Base-by-base conservation (phyloP, 2,797 vertebrate genomes). In the Pagetopsis macropterus region DNA sequence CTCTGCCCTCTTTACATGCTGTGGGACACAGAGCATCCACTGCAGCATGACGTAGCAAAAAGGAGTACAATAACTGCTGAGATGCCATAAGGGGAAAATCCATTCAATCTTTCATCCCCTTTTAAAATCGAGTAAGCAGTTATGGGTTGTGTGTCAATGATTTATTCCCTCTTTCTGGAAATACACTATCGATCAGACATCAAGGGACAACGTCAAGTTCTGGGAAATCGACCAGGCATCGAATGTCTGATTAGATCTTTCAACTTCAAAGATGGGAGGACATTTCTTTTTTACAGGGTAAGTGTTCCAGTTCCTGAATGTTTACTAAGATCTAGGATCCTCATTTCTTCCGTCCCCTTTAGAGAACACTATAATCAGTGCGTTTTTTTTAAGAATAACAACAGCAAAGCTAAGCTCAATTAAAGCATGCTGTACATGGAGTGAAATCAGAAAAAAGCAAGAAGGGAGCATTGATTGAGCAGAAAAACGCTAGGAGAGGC, bases 401-500 rank as follows among this genome's bases (percentile, higher is more conserved):
- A 41, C 50, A 79, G 61, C 59, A 45, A 33, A 46, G 33, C 61
- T 7, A 19, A 61, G 51, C 9, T 17, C 55, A 40, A 50, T 68
- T 70, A 62, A 70, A 75, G 61, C 69, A 59, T 11, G 57, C 48
- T 57, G 60, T 31, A 56, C 40, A 45, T 19, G 55, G 3, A 31
- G 50, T n/a, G 8, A 62, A 73, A 60, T 68, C 43, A 65, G 12
- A 70, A 43, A 48, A 63, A 19, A 17, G 52, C 41, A 64, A 19
- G 65, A 54, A 10, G 44, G 46, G 70, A 75, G 40, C 45, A 62
- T 74, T 72, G 54, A 51, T 55, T 75, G 72, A 70, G 68, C 69
- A 55, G 58, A 41, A 31, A 79, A 21, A 82, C 44, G 44, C 76
- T 75, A 69, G 43, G 21, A 50, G 81, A 93, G 92, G 91, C 91